Evolutionary conservation across 2,797 vertebrate species (phyloP), one percentile per base, ranked within the genome.

Genomic region (Australoheros facetus): DNA sequence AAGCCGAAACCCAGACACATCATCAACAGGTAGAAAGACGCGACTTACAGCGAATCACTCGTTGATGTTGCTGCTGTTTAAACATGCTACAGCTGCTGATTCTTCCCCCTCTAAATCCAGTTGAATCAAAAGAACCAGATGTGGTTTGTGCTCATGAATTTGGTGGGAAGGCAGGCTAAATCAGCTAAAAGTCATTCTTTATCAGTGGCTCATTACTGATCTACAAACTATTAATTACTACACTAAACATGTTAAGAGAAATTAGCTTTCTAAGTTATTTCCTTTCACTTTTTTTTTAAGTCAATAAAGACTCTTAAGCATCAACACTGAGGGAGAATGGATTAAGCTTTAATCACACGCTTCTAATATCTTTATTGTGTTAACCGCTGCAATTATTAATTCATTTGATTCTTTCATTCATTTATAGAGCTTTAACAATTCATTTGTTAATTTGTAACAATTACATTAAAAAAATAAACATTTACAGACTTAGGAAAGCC

Each of bases 11-110:
- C n/a, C 71, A 39, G 6, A 75, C 71, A 5, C 54, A 57, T 37
- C 86, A 80, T 56, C 78, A 57, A 19, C 21, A 56, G 19, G 21
- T 10, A 8, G 32, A 76, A 56, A 28, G n/a, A 75, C n/a, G 55
- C 30, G 54, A 34, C 74, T 64, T 39, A 6, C 74, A 64, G 32
- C 30, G 55, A 73, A 30, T 14, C 39, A 57, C 71, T 5, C 7
- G 13, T 23, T 42, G 69, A 19, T n/a, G 51, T 13, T 30, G 62
- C 17, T 30, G 62, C 39, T 66, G 62, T 2, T 69, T n/a, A 28
- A 51, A 30, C 5, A 12, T 48, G 26, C 28, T 69, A 51, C 1
- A 26, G 64, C 17, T 51, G 42, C 62, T 66, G 39, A 2, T 26
- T 26, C 16, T 1, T 1, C 0, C 60, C 16, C 8, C 3, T 12